Evolutionary conservation across 2,113 vertebrate genomes (phyloP).

Genomic region (Psammodynastes pulverulentus): DNA sequence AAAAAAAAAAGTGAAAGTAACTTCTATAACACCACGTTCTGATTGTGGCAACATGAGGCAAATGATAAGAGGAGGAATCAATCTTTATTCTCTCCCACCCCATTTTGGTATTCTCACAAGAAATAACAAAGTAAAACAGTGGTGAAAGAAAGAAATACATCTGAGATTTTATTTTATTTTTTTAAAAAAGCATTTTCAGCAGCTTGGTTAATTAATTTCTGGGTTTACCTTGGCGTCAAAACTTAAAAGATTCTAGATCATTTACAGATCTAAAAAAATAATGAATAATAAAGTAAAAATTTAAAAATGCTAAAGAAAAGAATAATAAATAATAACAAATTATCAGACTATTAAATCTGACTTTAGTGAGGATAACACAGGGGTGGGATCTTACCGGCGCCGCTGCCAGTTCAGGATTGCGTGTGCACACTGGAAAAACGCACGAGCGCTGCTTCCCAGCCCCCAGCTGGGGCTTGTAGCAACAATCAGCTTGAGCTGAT

Average conservation of each 20-base stretch:
- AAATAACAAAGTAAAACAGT: not conserved
- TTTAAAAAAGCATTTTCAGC: not conserved
- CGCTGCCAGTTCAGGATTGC: too few relatives aligned
- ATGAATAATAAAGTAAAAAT: not conserved
- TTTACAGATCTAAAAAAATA: not conserved
- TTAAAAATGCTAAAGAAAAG: not conserved
- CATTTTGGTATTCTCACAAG: not conserved
- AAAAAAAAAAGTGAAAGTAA: not conserved
- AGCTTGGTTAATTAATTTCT: not conserved
- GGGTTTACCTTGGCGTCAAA: not conserved
- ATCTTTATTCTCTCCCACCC: not conserved
- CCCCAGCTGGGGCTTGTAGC: too few relatives aligned
- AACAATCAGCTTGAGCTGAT: too few relatives aligned
- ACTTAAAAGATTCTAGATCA: not conserved
- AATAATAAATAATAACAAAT: not conserved
- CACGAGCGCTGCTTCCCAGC: too few relatives aligned
- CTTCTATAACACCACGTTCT: not conserved
- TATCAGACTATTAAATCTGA: not conserved
- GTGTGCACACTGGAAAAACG: too few relatives aligned
- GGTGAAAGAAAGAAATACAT: not conserved
- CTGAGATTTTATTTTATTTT: not conserved
- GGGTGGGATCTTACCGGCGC: too few relatives aligned
- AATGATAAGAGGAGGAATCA: not conserved
- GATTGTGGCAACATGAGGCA: not conserved
- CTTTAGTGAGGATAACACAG: not conserved